Conservation (phyloP, 2,888 invertebrate genomes). For the Alcis repandata region DNA sequence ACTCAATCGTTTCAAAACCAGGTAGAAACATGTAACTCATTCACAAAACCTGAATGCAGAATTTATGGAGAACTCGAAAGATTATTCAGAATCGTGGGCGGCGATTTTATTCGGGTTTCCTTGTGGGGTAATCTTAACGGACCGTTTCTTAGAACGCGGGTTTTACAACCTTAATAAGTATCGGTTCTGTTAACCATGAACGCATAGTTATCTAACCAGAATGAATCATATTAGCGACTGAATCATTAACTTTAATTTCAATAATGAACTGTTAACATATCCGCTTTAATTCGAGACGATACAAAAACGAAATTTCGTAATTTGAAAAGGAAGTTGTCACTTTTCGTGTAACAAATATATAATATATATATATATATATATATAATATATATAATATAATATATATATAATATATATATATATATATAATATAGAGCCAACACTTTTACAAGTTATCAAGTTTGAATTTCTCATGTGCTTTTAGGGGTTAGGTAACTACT, state of each 20-base stretch:
- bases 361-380: no score
- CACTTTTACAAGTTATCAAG: conserved; percentile 40
- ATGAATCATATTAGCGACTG: conserved; percentile 51
- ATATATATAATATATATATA: no score
- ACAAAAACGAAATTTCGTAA: conserved; percentile 37
- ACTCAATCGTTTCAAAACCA: conserved; percentile 20
- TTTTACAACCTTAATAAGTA: conserved; percentile 42
- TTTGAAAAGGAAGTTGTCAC: conserved; percentile 40
- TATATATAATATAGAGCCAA: conserved; percentile 25
- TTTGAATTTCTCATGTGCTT: conserved; percentile 36
- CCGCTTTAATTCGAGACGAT: conserved; percentile 45
- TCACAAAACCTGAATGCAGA: conserved; percentile 54
- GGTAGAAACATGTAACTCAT: conserved; percentile 46
- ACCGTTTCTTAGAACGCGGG: conserved; percentile 56
- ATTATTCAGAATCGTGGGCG: conserved; percentile 58
- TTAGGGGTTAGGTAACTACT: conserved; percentile 29
- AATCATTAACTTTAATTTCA: conserved; percentile 33
- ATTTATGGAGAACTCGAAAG: conserved; percentile 49
- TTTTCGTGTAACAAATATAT: conserved; percentile 30
- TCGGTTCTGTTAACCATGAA: conserved; percentile 43
- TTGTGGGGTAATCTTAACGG: conserved; percentile 55
- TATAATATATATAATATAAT: no score
- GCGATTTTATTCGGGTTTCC: conserved; percentile 59
- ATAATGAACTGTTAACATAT: conserved; percentile 41
- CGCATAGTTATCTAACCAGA: conserved; percentile 44